phyloP scores from a whole-genome alignment of 2,797 vertebrate species.

The Micrastur ruficollis region DNA sequence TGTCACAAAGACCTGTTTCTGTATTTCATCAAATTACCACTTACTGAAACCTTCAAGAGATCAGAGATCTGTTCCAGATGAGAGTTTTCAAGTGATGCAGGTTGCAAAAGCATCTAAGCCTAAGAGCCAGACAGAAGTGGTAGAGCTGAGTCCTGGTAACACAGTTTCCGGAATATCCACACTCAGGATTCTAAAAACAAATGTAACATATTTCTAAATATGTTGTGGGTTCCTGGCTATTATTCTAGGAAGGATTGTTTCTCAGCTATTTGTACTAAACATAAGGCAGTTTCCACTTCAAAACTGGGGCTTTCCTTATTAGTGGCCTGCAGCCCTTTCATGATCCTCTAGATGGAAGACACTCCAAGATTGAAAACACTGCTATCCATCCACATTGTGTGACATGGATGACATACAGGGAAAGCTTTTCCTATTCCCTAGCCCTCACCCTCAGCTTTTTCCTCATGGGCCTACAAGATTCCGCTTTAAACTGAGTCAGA shows the following conservation, averaged over 20 bases:
- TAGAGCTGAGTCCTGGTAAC: not conserved
- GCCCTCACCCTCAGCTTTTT: not conserved
- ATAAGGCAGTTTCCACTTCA: not conserved
- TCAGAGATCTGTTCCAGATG: not conserved
- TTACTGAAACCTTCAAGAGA: not conserved
- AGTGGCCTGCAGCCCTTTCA: not conserved
- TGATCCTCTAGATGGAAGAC: not conserved
- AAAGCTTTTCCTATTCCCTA: not conserved
- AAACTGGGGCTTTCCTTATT: not conserved
- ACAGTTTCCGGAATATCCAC: not conserved
- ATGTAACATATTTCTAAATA: not conserved
- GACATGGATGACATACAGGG: not conserved
- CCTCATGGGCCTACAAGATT: not conserved
- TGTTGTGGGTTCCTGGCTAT: not conserved
- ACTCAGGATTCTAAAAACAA: not conserved
- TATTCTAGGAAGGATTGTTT: not conserved
- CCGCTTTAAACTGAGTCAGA: not conserved
- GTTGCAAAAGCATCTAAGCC: not conserved
- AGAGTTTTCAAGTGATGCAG: not conserved
- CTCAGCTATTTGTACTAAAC: not conserved
- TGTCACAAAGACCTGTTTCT: not conserved
- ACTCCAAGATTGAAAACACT: not conserved
- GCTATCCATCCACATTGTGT: not conserved
- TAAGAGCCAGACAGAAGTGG: not conserved
- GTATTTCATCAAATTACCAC: not conserved